These are phyloP conservation scores for Myrmophylax atrothorax DNA, from an alignment of 2,113 vertebrate genomes.

Conservation along the genomic window DNA sequence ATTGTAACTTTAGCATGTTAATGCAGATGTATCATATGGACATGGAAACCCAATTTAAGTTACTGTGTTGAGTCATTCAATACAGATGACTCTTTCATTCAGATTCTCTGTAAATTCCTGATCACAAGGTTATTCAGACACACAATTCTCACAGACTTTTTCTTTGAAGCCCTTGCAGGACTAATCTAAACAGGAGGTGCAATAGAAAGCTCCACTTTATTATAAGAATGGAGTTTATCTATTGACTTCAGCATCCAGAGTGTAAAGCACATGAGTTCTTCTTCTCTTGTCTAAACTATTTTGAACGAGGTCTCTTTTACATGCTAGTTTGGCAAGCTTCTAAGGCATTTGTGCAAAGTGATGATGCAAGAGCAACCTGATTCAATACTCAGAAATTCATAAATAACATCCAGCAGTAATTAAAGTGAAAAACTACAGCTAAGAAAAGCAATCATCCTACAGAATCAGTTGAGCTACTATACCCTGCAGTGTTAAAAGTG, in stretches of 20 bases:
- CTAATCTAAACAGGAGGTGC: not conserved
- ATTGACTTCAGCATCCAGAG: not conserved
- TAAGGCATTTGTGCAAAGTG: slow-evolving; percentile 68
- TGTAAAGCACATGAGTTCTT: not conserved
- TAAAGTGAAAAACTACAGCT: slow-evolving; percentile 16
- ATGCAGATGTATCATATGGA: not conserved
- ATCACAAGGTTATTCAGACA: not conserved
- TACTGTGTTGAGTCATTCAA: not conserved
- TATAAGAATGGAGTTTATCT: not conserved
- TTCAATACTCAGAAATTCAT: slow-evolving; percentile 18
- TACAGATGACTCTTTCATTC: not conserved
- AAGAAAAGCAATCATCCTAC: not conserved
- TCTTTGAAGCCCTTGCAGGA: not conserved
- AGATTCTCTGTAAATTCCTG: not conserved
- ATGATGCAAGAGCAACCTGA: slow-evolving; percentile 42
- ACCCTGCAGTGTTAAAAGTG: not conserved
- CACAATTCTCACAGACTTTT: not conserved
- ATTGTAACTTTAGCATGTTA: not conserved
- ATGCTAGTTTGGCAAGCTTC: slow-evolving; percentile 64
- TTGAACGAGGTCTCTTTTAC: slow-evolving; percentile 38
- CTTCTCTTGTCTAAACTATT: slow-evolving; percentile 60
- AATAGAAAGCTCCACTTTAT: not conserved
- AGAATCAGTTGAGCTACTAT: not conserved
- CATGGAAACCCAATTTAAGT: not conserved
- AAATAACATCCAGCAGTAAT: slow-evolving; percentile 3